Base-by-base conservation (phyloP, 2,113 vertebrate genomes). In the Enhydra lutris region DNA sequence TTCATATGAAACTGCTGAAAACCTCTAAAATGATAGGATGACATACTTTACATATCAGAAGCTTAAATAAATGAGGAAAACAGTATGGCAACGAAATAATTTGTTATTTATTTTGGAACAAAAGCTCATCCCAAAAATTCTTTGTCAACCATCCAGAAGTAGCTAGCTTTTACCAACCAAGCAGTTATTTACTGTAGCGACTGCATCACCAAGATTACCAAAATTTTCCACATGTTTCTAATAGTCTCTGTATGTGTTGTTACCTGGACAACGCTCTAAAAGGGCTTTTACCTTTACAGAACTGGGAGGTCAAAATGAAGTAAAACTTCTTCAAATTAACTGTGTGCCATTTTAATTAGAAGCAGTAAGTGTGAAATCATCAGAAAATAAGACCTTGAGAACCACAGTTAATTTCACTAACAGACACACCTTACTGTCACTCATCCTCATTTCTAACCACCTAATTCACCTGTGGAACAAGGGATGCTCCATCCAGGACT, bases 161-260 rank as follows among this genome's bases (percentile, higher is more conserved):
- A 80, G 42, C 23, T 76, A 87, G 83, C 31, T 88, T 96, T 89
- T 79, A 95, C 78, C 84, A 98, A 93, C 74, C 63, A 94, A 97
- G 21, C 12, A 89, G 69, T 93, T 96, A 93, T 93, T 97, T 90
- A 97, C 90, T 91, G 92, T 20, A 91, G 92, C 52, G 96, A 96
- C 63, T 88, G 97, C 65, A 94, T 91, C 88, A 97, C 83, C 83
- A 97, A 82, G 81, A 97, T 92, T 90, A 94, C 83, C 93, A 95
- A 97, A 97, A 96, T 81, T 97, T 96, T 97, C 96, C 96, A 96
- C 80, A 95, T 57, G 87, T 71, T 97, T 83, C 34, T 91, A 94
- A 80, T 21, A 89, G 73, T 89, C 47, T 92, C 31, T 95, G 82
- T 92, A 81, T 97, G 82, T 91, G 57, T 74, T 94, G 97, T 97